phyloP scores from a whole-genome alignment of 2,888 invertebrate species.

The Aphodius sticticus region DNA sequence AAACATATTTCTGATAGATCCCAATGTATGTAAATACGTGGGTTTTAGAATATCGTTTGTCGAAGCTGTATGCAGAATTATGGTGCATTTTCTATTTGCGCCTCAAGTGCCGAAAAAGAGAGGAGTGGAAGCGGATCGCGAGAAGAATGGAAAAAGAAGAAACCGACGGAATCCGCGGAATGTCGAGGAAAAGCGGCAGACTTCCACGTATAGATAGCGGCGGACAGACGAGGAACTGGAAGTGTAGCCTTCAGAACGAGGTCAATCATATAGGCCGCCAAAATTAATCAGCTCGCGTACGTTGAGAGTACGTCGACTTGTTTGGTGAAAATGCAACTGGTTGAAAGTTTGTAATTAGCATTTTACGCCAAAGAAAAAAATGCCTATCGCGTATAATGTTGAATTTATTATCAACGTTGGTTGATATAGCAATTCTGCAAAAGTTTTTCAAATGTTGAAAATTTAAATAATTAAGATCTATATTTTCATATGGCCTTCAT shows the following conservation, averaged over 20 bases:
- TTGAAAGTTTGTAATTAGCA: background rate
- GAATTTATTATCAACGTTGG: background rate
- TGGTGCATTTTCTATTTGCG: background rate
- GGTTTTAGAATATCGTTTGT: too few species aligned
- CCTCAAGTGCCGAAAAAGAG: background rate
- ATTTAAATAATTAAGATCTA: too few species aligned
- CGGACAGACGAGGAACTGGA: background rate
- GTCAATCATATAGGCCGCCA: conserved; percentile 4
- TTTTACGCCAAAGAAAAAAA: background rate
- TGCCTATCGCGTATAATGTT: background rate
- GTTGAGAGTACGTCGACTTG: background rate
- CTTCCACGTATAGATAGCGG: background rate
- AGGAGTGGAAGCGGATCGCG: background rate
- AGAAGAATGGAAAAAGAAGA: background rate
- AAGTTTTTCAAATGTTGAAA: too few species aligned
- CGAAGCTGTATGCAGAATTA: too few species aligned
- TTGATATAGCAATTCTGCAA: background rate
- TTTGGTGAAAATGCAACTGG: background rate
- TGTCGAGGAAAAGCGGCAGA: background rate
- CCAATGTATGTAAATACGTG: too few species aligned
- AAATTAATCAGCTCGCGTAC: background rate
- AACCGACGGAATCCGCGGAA: background rate
- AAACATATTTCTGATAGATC: too few species aligned
- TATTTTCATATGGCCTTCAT: too few species aligned
- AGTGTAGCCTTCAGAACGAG: background rate